Percentiles rank a stretch among this genome's conserved stretches.
phyloP scores from a whole-genome alignment of 2,888 invertebrate species.

The Sarcophaga variegata region DNA sequence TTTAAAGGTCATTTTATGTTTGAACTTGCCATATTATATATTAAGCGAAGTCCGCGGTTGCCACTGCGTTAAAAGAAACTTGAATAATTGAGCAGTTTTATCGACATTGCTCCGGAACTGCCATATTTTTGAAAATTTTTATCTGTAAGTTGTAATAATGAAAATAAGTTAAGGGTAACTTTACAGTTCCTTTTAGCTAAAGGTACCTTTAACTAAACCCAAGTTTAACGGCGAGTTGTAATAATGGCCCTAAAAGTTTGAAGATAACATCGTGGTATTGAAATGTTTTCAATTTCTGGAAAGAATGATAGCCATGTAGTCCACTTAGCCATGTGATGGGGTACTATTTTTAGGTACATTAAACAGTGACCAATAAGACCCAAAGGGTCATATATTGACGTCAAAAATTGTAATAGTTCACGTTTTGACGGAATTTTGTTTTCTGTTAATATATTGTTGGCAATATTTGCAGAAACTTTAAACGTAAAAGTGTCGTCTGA shows the following conservation, averaged over 20 bases:
- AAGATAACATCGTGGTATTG: constrained; percentile 42
- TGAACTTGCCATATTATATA: no score
- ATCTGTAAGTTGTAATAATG: no score
- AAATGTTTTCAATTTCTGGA: constrained; percentile 36
- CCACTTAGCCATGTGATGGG: constrained; percentile 30
- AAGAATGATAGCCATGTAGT: constrained; percentile 41
- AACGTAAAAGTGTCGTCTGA: constrained; percentile 41
- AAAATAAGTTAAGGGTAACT: no score
- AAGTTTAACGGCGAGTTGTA: no score
- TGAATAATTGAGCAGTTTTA: no score
- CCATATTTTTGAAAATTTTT: no score
- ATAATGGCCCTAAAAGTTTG: constrained; percentile 6
- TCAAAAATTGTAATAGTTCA: constrained; percentile 56
- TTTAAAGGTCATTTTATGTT: no score
- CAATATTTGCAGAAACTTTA: constrained; percentile 38
- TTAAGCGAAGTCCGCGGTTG: no score
- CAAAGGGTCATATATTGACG: constrained; percentile 60
- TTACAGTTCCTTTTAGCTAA: no score
- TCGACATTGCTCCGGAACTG: no score
- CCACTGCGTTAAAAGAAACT: no score
- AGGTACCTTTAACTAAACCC: no score
- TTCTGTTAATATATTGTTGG: not conserved
- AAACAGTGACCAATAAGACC: constrained; percentile 37
- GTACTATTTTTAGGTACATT: constrained; percentile 41
- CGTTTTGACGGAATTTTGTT: constrained; percentile 57